Percentiles rank a stretch among this genome's conserved stretches.
These are phyloP conservation scores for Alexandromys oeconomus DNA, from an alignment of 2,797 vertebrate species.

Conservation along the genomic window DNA sequence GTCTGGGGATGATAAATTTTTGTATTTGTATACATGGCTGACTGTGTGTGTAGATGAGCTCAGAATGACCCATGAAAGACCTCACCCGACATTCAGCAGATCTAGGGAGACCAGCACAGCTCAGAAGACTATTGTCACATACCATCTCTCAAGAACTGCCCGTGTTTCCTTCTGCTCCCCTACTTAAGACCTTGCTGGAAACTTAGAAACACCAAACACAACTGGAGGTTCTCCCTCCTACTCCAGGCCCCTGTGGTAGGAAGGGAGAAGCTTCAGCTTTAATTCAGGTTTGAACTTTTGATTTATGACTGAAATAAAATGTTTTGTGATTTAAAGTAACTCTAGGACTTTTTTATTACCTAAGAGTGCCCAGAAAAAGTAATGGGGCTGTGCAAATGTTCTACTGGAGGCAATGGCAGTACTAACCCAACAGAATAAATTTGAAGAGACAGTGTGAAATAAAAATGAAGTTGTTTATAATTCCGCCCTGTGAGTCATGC, in stretches of 20 bases:
- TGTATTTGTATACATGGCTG: neutral
- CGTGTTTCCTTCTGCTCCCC: conserved; percentile 10
- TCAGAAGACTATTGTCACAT: conserved; percentile 4
- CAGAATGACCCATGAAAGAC: neutral
- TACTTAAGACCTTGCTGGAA: neutral
- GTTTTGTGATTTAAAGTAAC: conserved; percentile 63
- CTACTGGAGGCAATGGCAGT: conserved; percentile 61
- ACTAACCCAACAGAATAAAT: conserved; percentile 64
- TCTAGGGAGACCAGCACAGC: neutral
- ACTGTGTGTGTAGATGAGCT: neutral
- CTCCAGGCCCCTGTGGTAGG: neutral
- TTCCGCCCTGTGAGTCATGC: conserved; percentile 51
- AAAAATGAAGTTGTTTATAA: conserved; percentile 78
- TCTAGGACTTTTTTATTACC: conserved; percentile 49
- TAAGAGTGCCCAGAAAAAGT: conserved; percentile 55
- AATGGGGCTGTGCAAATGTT: conserved; percentile 47
- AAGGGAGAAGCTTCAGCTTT: conserved; percentile 13
- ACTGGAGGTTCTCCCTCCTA: neutral
- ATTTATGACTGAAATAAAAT: conserved; percentile 64
- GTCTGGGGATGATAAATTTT: neutral
- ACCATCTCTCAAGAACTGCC: neutral
- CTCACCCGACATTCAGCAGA: conserved; percentile 21
- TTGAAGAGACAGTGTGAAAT: conserved; percentile 54
- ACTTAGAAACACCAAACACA: neutral
- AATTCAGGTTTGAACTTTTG: conserved; percentile 53